Evolutionary conservation across 2,888 invertebrate genomes (phyloP).

Genomic region (Pristionchus japonicus): DNA sequence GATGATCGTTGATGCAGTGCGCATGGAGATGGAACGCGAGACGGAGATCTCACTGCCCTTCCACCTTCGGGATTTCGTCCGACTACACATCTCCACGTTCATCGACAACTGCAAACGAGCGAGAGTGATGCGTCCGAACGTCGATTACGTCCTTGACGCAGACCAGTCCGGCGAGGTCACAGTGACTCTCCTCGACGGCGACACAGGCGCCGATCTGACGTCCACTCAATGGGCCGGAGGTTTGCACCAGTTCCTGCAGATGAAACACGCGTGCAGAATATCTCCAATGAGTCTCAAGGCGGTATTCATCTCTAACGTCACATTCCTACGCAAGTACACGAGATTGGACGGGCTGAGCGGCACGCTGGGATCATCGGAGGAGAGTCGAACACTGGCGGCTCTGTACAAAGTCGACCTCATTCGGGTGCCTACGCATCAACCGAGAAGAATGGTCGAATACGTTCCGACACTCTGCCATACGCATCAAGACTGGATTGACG

Average conservation of each 20-base stretch:
- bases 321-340: constrained; percentile 54
- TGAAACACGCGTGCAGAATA: constrained; percentile 75
- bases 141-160: constrained; percentile 52
- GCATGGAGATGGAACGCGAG: not conserved
- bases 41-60: not conserved
- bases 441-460: constrained; percentile 50
- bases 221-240: constrained; percentile 76
- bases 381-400: constrained; percentile 51
- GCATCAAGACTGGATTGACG: not conserved
- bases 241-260: constrained; percentile 61
- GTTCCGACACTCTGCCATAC: not conserved
- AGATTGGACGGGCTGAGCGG: constrained; percentile 76
- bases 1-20: not conserved
- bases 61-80: not conserved
- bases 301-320: constrained; percentile 76
- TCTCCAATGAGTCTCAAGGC: constrained; percentile 74
- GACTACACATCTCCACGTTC: not conserved
- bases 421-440: constrained; percentile 49
- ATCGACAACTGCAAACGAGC: constrained; percentile 1
- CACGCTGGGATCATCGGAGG: constrained; percentile 75
- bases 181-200: constrained; percentile 50
- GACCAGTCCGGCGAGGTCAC: not conserved
- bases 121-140: not conserved
- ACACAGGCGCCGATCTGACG: constrained; percentile 75
- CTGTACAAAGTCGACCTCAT: constrained; percentile 49